Evolutionary conservation across 2,113 vertebrate species (phyloP).

Genomic region (Rhinoderma darwinii): DNA sequence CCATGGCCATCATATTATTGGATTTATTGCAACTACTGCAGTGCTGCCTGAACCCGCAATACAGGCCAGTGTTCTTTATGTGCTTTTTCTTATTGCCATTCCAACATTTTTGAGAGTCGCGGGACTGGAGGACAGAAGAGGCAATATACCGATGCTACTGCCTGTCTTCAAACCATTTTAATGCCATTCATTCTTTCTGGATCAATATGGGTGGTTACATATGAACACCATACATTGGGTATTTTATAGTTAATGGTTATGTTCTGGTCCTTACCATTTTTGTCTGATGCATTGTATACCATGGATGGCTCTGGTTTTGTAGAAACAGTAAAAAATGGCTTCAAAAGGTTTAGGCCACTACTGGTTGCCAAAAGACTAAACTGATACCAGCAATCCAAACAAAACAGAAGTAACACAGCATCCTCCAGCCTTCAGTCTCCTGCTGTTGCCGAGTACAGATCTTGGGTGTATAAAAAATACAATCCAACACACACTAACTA

Average conservation of each 20-base stretch:
- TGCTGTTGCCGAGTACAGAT: background rate
- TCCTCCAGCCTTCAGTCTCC: background rate
- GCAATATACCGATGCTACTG: background rate
- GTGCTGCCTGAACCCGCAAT: constrained; percentile 54
- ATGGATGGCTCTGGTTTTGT: constrained; percentile 42
- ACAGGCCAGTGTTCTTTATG: constrained; percentile 61
- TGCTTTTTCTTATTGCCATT: constrained; percentile 60
- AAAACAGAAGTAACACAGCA: constrained; percentile 1
- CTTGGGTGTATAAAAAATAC: constrained; percentile 25
- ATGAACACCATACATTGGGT: background rate
- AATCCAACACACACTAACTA: constrained; percentile 75
- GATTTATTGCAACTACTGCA: constrained; percentile 48
- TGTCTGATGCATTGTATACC: background rate
- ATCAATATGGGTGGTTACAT: background rate
- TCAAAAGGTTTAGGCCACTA: constrained; percentile 44
- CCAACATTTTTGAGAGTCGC: constrained; percentile 5
- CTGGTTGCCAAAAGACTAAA: constrained; percentile 44
- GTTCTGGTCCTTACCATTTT: background rate
- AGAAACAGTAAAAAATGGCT: constrained; percentile 54
- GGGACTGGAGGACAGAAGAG: constrained; percentile 24
- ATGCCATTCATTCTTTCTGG: background rate
- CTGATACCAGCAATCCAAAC: constrained; percentile 24
- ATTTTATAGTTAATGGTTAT: background rate
- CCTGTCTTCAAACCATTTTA: background rate
- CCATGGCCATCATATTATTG: constrained; percentile 8